Conservation (phyloP, 1,140 invertebrate genomes). For the Atta texana region DNA sequence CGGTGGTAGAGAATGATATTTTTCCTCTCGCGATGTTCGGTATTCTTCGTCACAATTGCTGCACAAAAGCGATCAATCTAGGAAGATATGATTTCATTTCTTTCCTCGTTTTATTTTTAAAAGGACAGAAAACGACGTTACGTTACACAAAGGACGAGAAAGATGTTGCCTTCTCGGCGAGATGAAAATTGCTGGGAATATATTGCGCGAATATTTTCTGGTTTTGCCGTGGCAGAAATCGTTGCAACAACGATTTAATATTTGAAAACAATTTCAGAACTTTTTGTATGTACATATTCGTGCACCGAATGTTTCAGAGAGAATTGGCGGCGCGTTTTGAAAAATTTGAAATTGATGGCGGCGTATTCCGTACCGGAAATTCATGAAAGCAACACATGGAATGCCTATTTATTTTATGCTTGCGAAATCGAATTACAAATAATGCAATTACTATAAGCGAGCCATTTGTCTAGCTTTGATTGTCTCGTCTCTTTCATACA, state of each 20-base stretch:
- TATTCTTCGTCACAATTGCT: slow-evolving; percentile 22
- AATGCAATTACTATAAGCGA: background rate
- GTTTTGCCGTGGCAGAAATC: background rate
- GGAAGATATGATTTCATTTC: slow-evolving; percentile 66
- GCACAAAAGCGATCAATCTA: slow-evolving; percentile 70
- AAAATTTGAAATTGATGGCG: slow-evolving; percentile 23
- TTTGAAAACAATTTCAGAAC: slow-evolving; percentile 34
- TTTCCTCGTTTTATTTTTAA: slow-evolving; percentile 34
- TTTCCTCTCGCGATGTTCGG: slow-evolving; percentile 39
- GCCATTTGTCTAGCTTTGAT: background rate
- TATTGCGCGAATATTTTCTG: slow-evolving; percentile 37
- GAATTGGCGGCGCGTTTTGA: background rate
- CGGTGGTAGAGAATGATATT: slow-evolving; percentile 40
- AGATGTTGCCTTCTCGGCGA: slow-evolving; percentile 25
- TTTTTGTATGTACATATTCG: slow-evolving; percentile 17
- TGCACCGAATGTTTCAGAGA: slow-evolving; percentile 7
- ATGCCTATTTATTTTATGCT: background rate
- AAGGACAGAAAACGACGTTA: slow-evolving; percentile 47
- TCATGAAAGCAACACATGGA: slow-evolving; percentile 5
- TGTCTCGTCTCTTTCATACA: background rate
- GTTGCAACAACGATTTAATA: slow-evolving; percentile 44
- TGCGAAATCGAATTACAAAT: background rate
- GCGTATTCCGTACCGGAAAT: background rate
- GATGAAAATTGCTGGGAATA: slow-evolving; percentile 39
- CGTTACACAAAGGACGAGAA: slow-evolving; percentile 24